phyloP scores from a whole-genome alignment of 2,113 vertebrate species.

The Microcebus jonahi region DNA sequence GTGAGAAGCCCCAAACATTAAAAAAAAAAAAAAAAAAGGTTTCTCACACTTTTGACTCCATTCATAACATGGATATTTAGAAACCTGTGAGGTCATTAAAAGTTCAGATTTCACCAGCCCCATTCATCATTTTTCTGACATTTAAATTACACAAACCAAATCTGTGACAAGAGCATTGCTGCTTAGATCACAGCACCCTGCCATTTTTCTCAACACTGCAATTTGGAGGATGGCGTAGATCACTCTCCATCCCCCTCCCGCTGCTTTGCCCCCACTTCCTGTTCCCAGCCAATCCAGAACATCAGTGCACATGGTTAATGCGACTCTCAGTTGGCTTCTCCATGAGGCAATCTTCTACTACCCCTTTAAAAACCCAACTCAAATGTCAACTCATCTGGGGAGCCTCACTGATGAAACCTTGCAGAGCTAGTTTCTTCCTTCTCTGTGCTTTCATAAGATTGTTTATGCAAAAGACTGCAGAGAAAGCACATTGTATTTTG shows the following conservation, averaged over 20 bases:
- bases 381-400: neutral
- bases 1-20: neutral
- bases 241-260: neutral
- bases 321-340: neutral
- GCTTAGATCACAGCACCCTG: neutral
- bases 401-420: neutral
- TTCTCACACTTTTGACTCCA: constrained; percentile 12
- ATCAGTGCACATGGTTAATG: neutral
- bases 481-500: neutral
- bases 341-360: neutral
- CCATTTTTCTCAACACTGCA: neutral
- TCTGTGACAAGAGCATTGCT: neutral
- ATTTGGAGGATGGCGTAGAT: neutral
- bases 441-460: neutral
- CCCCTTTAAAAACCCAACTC: neutral
- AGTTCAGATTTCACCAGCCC: constrained; percentile 8
- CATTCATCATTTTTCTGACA: constrained; percentile 16
- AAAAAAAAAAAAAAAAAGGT: neutral
- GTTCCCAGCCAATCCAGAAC: neutral
- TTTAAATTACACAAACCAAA: constrained; percentile 57
- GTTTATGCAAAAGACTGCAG: neutral
- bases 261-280: neutral
- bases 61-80: neutral
- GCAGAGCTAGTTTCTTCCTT: neutral
- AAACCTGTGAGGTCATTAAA: neutral